These are phyloP conservation scores for Mythimna pallens DNA, from an alignment of 2,888 invertebrate species.

Conservation along the genomic window DNA sequence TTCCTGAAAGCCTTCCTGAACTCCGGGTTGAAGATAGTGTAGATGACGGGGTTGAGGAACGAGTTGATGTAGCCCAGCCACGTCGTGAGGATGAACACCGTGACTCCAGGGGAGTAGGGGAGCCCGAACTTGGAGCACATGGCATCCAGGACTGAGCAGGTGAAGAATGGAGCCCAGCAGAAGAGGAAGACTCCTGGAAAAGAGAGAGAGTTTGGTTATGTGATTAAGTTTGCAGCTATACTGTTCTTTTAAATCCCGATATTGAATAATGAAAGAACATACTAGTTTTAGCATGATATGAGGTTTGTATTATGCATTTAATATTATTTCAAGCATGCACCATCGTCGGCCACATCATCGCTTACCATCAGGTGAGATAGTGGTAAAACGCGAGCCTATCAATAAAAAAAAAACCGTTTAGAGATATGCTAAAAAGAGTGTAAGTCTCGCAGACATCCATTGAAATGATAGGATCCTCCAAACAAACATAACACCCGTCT, in stretches of 20 bases:
- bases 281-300: neutral
- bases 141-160: constrained; percentile 99
- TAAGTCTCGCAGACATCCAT: no score
- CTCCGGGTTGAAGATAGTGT: constrained; percentile 98
- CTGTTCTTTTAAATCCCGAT: neutral
- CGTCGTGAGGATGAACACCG: constrained; percentile 97
- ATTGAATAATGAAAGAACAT: neutral
- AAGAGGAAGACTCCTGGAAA: constrained; percentile 98
- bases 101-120: constrained; percentile 95
- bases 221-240: neutral
- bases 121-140: constrained; percentile 96
- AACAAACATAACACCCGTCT: no score
- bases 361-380: no score
- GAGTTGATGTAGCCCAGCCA: constrained; percentile 99
- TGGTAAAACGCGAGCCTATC: no score
- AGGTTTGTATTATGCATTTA: no score
- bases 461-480: no score
- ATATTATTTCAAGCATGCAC: no score
- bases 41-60: constrained; percentile 97
- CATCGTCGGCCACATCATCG: no score
- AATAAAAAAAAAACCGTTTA: no score
- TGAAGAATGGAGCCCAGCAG: constrained; percentile 99
- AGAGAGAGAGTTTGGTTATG: neutral
- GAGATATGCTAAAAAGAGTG: no score
- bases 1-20: constrained; percentile 99